Evolutionary conservation across 2,113 vertebrate species (phyloP).

Genomic region (Nothoprocta perdicaria): DNA sequence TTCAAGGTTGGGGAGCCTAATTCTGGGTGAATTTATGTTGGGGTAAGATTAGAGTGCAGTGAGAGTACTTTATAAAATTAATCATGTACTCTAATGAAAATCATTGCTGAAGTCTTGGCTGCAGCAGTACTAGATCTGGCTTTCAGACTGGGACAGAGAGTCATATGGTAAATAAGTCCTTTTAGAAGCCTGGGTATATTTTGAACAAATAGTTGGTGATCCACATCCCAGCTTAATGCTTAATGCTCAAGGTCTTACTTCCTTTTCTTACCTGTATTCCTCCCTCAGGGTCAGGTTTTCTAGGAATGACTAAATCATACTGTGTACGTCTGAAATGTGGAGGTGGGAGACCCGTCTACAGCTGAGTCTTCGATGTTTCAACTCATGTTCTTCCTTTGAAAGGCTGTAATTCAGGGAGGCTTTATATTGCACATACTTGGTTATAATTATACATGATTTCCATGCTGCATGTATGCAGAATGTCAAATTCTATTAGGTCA

Average conservation of each 20-base stretch:
- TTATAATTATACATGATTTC: constrained; percentile 19
- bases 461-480: neutral
- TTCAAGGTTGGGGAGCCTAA: neutral
- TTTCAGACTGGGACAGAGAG: neutral
- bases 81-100: neutral
- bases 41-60: neutral
- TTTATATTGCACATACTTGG: neutral
- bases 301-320: neutral
- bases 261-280: neutral
- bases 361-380: neutral
- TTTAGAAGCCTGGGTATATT: neutral
- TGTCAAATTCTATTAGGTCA: constrained; percentile 59
- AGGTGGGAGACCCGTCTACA: neutral
- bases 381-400: neutral
- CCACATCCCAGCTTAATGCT: neutral
- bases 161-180: neutral
- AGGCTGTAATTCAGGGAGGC: neutral
- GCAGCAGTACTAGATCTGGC: neutral
- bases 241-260: neutral
- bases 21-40: neutral
- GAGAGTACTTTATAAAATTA: neutral
- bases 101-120: neutral
- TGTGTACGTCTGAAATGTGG: neutral
- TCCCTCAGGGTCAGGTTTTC: neutral
- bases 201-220: neutral